These are phyloP conservation scores for Xerus inauris DNA, from an alignment of 2,113 vertebrate genomes.

Conservation along the genomic window DNA sequence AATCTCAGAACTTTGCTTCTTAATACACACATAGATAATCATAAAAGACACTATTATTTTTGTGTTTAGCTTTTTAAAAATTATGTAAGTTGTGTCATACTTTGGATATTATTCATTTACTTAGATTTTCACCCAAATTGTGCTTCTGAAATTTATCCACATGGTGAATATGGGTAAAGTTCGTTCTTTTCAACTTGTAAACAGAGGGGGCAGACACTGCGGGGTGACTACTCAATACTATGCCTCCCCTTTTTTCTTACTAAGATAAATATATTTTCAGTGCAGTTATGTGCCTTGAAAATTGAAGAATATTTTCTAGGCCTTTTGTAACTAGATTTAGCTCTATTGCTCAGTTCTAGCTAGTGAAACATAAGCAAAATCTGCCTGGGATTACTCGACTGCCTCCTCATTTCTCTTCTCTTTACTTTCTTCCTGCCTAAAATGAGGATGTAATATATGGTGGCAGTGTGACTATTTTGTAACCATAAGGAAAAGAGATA, in stretches of 20 bases:
- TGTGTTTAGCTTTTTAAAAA: not conserved
- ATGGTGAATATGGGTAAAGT: not conserved
- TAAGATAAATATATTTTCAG: not conserved
- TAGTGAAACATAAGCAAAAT: not conserved
- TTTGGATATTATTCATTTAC: not conserved
- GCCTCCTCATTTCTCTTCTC: constrained; percentile 4
- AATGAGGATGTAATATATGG: not conserved
- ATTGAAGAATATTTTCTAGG: not conserved
- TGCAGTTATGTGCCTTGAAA: not conserved
- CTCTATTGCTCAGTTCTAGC: not conserved
- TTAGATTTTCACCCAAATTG: not conserved
- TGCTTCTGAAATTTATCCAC: not conserved
- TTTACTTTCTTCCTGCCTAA: not conserved
- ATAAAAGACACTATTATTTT: not conserved
- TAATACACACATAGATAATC: not conserved
- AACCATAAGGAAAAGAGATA: not conserved
- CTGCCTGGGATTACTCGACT: not conserved
- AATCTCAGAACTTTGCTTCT: constrained; percentile 47
- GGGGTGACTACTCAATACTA: not conserved
- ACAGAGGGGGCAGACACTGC: not conserved
- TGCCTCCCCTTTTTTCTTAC: not conserved
- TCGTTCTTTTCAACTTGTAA: constrained; percentile 25
- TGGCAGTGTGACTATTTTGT: not conserved
- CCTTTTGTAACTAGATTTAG: not conserved
- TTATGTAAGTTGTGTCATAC: not conserved